Percentiles rank a stretch among this genome's conserved stretches.
Evolutionary conservation across 2,113 vertebrate genomes (phyloP).

Genomic region (Heloderma charlesbogerti): DNA sequence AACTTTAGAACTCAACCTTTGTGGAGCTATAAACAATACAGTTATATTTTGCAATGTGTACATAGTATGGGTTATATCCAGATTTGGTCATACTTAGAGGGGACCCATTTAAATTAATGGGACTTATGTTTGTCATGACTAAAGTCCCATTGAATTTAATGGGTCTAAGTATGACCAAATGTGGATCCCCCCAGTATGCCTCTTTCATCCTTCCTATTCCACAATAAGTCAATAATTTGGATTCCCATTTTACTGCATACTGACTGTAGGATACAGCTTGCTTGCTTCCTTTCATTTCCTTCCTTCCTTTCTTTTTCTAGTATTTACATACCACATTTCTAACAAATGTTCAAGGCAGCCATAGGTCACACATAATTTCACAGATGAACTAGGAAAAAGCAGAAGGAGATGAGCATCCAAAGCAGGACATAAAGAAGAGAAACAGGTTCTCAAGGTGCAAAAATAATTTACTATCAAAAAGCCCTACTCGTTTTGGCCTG

Average conservation of each 20-base stretch:
- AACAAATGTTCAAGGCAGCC: background rate
- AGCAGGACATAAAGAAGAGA: too few species aligned
- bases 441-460: too few species aligned
- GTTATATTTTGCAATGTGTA: background rate
- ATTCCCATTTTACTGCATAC: background rate
- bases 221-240: background rate
- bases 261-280: background rate
- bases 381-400: background rate
- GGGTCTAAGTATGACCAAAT: too few species aligned
- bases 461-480: too few species aligned
- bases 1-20: background rate
- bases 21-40: background rate
- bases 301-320: background rate
- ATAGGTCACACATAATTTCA: background rate
- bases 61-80: background rate
- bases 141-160: too few species aligned
- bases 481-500: too few species aligned
- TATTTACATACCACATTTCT: background rate
- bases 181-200: background rate
- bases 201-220: background rate
- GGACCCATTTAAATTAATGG: too few species aligned
- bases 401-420: too few species aligned
- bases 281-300: background rate
- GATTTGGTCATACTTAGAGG: too few species aligned
- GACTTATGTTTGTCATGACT: too few species aligned